Percentiles rank a stretch among this genome's conserved stretches.
Evolutionary conservation across 2,888 invertebrate species (phyloP).

Genomic region (Clanis bilineata): DNA sequence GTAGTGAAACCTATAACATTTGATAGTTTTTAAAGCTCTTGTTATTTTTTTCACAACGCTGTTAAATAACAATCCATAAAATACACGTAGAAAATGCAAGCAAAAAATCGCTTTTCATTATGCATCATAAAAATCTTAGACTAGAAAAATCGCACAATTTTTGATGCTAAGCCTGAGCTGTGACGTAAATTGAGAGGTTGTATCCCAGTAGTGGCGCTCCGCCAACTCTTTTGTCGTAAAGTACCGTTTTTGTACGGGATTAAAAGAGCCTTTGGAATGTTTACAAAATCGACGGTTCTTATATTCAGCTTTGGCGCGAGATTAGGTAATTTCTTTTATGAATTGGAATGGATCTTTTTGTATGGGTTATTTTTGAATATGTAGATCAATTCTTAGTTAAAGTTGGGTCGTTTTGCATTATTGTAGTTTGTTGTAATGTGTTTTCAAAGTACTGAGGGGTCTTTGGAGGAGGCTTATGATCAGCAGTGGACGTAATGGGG

Average conservation of each 20-base stretch:
- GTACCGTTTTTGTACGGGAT: constrained; percentile 3
- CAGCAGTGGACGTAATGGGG: no score
- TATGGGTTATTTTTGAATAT: background rate
- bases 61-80: no score
- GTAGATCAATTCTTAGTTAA: no score
- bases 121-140: background rate
- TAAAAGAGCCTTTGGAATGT: constrained; percentile 20
- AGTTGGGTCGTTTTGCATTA: no score
- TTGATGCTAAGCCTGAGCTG: constrained; percentile 23
- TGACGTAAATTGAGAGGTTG: constrained; percentile 7
- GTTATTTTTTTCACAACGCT: no score
- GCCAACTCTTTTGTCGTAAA: constrained; percentile 9
- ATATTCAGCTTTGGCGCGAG: background rate
- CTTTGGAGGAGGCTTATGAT: no score
- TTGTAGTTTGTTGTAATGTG: no score
- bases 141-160: background rate
- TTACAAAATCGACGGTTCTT: constrained; percentile 10
- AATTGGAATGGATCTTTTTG: background rate
- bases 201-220: constrained; percentile 7
- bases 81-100: background rate
- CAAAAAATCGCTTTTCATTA: background rate
- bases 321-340: background rate
- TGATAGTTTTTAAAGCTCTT: no score
- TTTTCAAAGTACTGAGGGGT: no score
- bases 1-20: no score